phyloP scores from a whole-genome alignment of 2,888 invertebrate species.

The Pyralis farinalis region DNA sequence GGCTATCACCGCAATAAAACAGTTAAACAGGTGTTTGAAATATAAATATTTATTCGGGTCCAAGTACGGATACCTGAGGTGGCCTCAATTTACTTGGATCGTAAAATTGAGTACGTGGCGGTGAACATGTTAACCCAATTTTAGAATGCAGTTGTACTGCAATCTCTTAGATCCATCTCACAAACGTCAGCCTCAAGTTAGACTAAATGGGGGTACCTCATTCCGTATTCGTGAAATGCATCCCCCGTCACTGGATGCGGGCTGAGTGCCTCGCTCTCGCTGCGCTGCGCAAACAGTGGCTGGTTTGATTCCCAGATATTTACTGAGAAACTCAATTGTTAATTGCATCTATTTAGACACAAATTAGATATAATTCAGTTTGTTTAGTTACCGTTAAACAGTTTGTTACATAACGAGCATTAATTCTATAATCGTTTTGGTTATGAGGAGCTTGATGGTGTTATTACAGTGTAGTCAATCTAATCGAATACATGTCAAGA shows the following conservation, averaged over 20 bases:
- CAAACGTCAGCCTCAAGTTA: not conserved
- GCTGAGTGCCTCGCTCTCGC: not conserved
- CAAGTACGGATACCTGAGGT: no score
- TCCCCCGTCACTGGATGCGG: not conserved
- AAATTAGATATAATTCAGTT: not conserved
- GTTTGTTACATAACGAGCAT: no score
- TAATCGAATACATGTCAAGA: no score
- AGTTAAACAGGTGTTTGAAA: no score
- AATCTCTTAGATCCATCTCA: not conserved
- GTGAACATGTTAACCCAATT: not conserved
- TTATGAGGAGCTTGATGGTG: no score
- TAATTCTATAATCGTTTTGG: no score
- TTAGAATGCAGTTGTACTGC: not conserved
- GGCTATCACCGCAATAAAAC: no score
- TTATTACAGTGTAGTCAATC: no score
- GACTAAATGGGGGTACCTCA: not conserved
- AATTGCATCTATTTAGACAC: not conserved
- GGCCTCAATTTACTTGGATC: no score
- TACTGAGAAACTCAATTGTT: not conserved
- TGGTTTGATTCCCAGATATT: not conserved
- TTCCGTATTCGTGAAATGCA: conserved; percentile 2
- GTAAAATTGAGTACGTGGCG: no score
- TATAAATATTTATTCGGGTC: no score
- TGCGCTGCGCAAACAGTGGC: not conserved
- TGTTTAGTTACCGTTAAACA: not conserved